Conservation (phyloP, 1,140 invertebrate genomes). For the Achatina immaculata region DNA sequence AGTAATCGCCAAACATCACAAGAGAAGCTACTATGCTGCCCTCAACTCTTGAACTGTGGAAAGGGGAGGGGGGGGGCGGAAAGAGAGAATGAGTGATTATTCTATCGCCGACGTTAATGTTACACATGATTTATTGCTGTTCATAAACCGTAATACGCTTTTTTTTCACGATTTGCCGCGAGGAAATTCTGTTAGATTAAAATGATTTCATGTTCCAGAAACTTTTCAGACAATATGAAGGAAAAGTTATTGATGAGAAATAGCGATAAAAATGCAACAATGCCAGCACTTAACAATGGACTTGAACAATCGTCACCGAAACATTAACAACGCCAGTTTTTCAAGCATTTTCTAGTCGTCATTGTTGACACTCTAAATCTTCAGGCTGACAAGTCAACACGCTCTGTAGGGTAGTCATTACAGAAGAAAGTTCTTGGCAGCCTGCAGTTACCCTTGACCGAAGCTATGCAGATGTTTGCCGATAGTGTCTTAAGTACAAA, state of each 20-base stretch:
- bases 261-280: not conserved
- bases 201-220: too few species aligned
- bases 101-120: too few species aligned
- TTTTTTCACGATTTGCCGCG: too few species aligned
- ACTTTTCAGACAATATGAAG: too few species aligned
- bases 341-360: not conserved
- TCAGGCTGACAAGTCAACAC: not conserved
- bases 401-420: not conserved
- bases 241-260: not conserved
- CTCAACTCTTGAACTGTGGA: too few species aligned
- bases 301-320: not conserved
- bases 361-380: constrained; percentile 4
- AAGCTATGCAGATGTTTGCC: not conserved
- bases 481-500: not conserved
- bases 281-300: not conserved
- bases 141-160: too few species aligned
- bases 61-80: too few species aligned
- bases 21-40: too few species aligned
- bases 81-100: too few species aligned
- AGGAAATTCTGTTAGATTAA: too few species aligned
- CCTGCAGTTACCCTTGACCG: not conserved
- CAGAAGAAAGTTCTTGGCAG: not conserved
- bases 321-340: not conserved
- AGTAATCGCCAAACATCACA: too few species aligned
- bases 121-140: too few species aligned